Evolutionary conservation across 2,888 invertebrate species (phyloP).

Genomic region (Pteria penguin): DNA sequence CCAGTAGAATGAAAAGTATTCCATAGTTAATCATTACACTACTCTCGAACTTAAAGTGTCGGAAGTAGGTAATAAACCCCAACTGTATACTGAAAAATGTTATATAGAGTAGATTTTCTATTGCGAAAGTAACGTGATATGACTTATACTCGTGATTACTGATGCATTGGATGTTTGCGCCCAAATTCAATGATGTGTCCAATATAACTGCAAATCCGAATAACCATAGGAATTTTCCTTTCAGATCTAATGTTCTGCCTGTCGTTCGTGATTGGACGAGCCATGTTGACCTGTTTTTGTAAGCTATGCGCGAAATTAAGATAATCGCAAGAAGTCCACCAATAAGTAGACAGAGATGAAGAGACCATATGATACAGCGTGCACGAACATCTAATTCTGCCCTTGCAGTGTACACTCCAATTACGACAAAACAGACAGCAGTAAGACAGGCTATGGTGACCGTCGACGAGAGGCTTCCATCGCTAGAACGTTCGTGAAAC

Average conservation of each 20-base stretch:
- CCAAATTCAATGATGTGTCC: conserved; percentile 10
- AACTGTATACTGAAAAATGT: neutral
- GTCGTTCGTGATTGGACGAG: neutral
- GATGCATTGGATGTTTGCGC: conserved; percentile 8
- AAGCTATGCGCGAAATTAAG: conserved; percentile 3
- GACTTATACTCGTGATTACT: neutral
- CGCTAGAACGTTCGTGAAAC: neutral
- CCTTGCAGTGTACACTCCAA: conserved; percentile 9
- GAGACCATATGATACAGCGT: neutral
- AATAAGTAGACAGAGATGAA: neutral
- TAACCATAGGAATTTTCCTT: conserved; percentile 7
- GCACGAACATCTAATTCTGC: neutral
- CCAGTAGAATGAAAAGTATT: conserved; percentile 2
- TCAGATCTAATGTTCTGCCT: neutral
- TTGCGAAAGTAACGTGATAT: neutral
- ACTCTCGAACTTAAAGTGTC: conserved; percentile 9
- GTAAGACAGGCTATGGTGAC: conserved; percentile 19
- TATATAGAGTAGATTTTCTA: neutral
- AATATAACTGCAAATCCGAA: conserved; percentile 17
- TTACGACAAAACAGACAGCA: conserved; percentile 3
- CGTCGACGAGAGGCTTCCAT: conserved; percentile 17
- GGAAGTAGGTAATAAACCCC: conserved; percentile 10
- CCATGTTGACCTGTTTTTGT: conserved; percentile 2
- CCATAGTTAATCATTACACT: conserved; percentile 5
- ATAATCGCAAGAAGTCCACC: conserved; percentile 1